These are phyloP conservation scores for Ptycholaimellus sp. DNA, from an alignment of 2,888 invertebrate species.

Conservation along the genomic window DNA sequence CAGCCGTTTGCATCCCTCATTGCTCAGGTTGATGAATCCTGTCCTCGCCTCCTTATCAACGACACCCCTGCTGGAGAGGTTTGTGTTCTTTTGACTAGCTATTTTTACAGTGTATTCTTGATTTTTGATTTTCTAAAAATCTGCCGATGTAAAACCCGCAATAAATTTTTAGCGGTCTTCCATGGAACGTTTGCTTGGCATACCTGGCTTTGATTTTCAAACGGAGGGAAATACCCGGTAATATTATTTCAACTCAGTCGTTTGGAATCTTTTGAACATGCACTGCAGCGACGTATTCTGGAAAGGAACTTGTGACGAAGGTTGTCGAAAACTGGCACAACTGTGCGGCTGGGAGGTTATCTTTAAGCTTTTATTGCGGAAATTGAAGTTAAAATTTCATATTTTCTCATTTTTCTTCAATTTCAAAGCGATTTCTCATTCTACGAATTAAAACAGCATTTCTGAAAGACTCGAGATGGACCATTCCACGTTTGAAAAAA, in stretches of 20 bases:
- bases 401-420: too few species aligned
- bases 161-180: slow-evolving; percentile 3
- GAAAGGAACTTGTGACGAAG: slow-evolving; percentile 28
- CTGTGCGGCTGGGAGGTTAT: slow-evolving; percentile 28
- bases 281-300: slow-evolving; percentile 30
- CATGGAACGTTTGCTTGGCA: slow-evolving; percentile 9
- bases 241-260: too few species aligned
- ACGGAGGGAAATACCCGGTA: too few species aligned
- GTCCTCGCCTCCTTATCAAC: slow-evolving; percentile 63
- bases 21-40: slow-evolving; percentile 47
- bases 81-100: background rate
- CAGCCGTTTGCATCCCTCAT: slow-evolving; percentile 76
- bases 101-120: background rate
- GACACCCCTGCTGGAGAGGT: slow-evolving; percentile 45
- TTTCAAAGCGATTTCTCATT: too few species aligned
- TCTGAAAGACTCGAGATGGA: too few species aligned
- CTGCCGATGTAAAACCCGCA: background rate
- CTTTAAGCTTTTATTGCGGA: too few species aligned
- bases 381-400: too few species aligned
- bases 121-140: background rate
- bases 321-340: slow-evolving; percentile 24
- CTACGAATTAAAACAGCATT: too few species aligned
- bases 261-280: slow-evolving; percentile 1
- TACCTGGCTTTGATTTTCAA: slow-evolving; percentile 44
- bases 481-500: too few species aligned